Percentiles rank a stretch among this genome's conserved stretches.
These are phyloP conservation scores for Serrognathus titanus DNA, from an alignment of 2,888 invertebrate species.

Conservation along the genomic window DNA sequence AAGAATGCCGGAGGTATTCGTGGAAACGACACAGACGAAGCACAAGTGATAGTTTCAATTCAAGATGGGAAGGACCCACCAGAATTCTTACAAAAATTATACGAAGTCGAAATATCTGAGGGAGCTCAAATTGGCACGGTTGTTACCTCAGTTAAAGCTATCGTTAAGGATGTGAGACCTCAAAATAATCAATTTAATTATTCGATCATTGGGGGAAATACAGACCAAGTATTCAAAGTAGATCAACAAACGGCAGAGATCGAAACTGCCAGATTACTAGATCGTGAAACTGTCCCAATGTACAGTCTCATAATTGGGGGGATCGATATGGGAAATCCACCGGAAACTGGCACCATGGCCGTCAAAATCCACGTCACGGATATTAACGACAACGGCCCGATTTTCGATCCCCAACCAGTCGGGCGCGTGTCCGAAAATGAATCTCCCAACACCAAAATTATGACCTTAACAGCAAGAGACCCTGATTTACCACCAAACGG, in stretches of 20 bases:
- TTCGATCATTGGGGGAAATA: conserved; percentile 81
- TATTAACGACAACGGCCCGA: conserved; percentile 91
- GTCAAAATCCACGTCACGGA: conserved; percentile 79
- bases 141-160: conserved; percentile 75
- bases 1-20: conserved; percentile 92
- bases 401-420: conserved; percentile 69
- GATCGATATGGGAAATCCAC: conserved; percentile 83
- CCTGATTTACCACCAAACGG: conserved; percentile 88
- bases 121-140: conserved; percentile 70
- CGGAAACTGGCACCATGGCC: conserved; percentile 86
- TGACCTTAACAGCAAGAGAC: conserved; percentile 83
- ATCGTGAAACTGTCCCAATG: conserved; percentile 72
- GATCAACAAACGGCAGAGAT: conserved; percentile 84
- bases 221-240: conserved; percentile 80
- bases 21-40: conserved; percentile 94
- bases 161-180: conserved; percentile 86
- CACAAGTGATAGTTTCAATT: conserved; percentile 88
- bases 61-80: conserved; percentile 97
- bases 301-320: conserved; percentile 81
- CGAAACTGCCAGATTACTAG: conserved; percentile 70
- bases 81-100: conserved; percentile 76
- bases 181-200: conserved; percentile 91
- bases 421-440: conserved; percentile 86
- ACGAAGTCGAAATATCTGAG: conserved; percentile 79
- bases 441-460: conserved; percentile 75